These are phyloP conservation scores for Cossypha polioptera DNA, from an alignment of 2,797 vertebrate genomes.

Conservation along the genomic window DNA sequence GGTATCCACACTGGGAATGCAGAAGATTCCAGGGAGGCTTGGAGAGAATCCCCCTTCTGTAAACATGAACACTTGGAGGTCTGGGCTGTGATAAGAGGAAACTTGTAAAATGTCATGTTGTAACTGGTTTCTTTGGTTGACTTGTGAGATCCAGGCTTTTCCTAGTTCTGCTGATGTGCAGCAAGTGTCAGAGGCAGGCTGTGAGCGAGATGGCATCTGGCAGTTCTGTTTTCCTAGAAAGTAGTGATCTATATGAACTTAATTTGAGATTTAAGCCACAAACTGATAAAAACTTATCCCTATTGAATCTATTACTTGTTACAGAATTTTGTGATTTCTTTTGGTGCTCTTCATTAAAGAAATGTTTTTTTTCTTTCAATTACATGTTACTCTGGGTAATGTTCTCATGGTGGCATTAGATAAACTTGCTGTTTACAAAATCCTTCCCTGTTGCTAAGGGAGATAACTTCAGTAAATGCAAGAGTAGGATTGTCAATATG, in stretches of 20 bases:
- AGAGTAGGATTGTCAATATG: neutral
- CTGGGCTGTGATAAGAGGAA: neutral
- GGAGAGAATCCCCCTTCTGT: neutral
- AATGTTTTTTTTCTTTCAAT: neutral
- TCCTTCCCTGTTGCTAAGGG: neutral
- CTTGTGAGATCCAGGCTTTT: neutral
- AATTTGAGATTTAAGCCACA: neutral
- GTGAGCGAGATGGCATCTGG: neutral
- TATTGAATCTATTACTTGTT: neutral
- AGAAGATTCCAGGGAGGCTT: neutral
- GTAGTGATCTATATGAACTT: neutral
- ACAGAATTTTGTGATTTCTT: neutral
- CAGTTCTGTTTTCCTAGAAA: neutral
- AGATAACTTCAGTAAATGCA: neutral
- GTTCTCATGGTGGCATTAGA: neutral
- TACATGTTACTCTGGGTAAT: fast-evolving
- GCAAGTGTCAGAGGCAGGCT: neutral
- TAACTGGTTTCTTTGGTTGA: neutral
- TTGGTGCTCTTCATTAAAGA: neutral
- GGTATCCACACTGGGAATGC: neutral
- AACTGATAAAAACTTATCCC: neutral
- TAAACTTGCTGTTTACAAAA: neutral
- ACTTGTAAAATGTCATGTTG: neutral
- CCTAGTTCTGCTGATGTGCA: neutral
- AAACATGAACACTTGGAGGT: neutral